These are phyloP conservation scores for Temnopleurus reevesii DNA, from an alignment of 53 echinoderm and acorn worm species.

Conservation along the genomic window DNA sequence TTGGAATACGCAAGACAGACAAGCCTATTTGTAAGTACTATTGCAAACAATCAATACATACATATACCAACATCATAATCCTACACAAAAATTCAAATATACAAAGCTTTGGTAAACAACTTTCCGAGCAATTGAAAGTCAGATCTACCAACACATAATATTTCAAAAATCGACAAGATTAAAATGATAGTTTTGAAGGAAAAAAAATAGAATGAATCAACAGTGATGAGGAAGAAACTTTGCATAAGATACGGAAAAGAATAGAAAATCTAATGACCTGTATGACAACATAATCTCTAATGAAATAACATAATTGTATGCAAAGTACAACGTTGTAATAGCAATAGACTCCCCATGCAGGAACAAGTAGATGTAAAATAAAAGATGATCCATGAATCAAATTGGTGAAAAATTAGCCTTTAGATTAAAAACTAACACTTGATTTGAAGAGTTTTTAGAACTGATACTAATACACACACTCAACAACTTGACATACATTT, in stretches of 20 bases:
- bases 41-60: slow-evolving; percentile 45
- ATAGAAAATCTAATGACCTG: not conserved
- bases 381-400: too few relatives aligned
- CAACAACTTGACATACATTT: not conserved
- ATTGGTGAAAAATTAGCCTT: too few relatives aligned
- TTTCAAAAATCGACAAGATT: not conserved
- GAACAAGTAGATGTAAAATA: too few relatives aligned
- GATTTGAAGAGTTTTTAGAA: not conserved
- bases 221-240: slow-evolving; percentile 1
- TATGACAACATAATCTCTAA: not conserved
- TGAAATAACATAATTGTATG: not conserved
- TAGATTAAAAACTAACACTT: too few relatives aligned
- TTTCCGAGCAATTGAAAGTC: not conserved
- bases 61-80: not conserved
- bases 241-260: too few relatives aligned
- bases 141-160: not conserved
- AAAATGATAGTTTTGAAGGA: not conserved
- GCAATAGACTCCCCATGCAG: too few relatives aligned
- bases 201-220: not conserved
- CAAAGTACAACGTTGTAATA: not conserved
- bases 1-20: slow-evolving; percentile 35
- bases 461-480: not conserved
- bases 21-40: slow-evolving; percentile 53
- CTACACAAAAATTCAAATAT: not conserved
- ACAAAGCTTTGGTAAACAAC: slow-evolving; percentile 21